phyloP scores from a whole-genome alignment of 2,797 vertebrate genomes.

The Tenualosa ilisha region DNA sequence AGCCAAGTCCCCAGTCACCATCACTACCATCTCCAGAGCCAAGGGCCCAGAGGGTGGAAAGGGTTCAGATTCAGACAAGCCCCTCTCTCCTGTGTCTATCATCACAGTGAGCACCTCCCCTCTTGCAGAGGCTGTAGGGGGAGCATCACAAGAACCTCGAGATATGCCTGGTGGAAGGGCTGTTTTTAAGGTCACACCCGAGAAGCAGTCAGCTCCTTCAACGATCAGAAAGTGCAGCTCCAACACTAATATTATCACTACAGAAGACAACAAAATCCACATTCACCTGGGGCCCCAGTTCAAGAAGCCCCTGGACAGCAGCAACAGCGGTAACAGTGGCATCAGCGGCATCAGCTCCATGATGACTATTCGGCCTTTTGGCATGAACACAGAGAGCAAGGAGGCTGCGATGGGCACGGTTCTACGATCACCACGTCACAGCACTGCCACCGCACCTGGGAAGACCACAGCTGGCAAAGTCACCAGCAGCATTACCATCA shows the following conservation, averaged over 20 bases:
- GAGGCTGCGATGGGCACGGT: conserved; percentile 82
- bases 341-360: conserved; percentile 58
- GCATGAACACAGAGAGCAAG: conserved; percentile 74
- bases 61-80: conserved; percentile 63
- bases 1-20: conserved; percentile 88
- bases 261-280: conserved; percentile 97
- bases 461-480: conserved; percentile 80
- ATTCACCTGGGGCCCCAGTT: conserved; percentile 90
- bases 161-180: conserved; percentile 76
- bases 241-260: conserved; percentile 88
- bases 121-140: conserved; percentile 72
- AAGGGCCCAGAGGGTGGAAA: conserved; percentile 76
- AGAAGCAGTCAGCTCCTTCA: conserved; percentile 77
- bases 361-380: conserved; percentile 76
- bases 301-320: conserved; percentile 73
- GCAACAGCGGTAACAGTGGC: conserved; percentile 37
- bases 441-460: conserved; percentile 58
- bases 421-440: conserved; percentile 80
- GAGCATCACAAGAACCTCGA: conserved; percentile 68
- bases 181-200: conserved; percentile 85
- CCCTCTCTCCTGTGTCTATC: conserved; percentile 86
- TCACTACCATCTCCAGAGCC: conserved; percentile 88
- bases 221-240: conserved; percentile 81
- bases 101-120: conserved; percentile 88
- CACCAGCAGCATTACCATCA: conserved; percentile 95